Conservation (phyloP, 2,113 vertebrate species). For the Hippolais icterina region DNA sequence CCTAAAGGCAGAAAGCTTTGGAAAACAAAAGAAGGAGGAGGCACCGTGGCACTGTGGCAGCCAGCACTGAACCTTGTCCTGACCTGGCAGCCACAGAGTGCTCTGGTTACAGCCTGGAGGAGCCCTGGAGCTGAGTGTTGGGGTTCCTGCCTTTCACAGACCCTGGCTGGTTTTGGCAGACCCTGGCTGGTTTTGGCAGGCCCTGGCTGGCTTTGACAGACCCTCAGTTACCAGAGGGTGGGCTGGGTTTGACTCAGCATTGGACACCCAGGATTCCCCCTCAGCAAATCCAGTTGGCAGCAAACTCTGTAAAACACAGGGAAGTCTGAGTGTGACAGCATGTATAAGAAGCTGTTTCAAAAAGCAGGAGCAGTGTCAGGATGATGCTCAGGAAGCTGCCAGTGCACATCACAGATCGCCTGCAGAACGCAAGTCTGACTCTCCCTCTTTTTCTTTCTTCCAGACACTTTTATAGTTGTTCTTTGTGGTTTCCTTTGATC, state of each 20-base stretch:
- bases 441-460: background rate
- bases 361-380: background rate
- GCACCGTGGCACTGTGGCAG: background rate
- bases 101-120: background rate
- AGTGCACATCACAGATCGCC: background rate
- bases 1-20: background rate
- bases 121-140: fast-evolving
- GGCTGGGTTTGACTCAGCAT: fast-evolving
- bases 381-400: slow-evolving; percentile 9
- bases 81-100: background rate
- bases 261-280: background rate
- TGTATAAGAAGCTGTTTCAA: background rate
- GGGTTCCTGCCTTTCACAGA: background rate
- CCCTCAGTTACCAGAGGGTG: fast-evolving
- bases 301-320: background rate
- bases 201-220: background rate
- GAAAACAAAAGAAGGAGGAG: background rate
- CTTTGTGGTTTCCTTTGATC: slow-evolving; percentile 55
- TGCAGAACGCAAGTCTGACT: background rate
- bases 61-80: background rate
- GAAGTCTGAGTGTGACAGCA: background rate
- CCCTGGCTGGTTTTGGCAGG: background rate
- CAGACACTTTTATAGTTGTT: slow-evolving; percentile 17
- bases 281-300: fast-evolving
- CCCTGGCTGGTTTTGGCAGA: background rate